Evolutionary conservation across 2,888 invertebrate species (phyloP), one percentile per base, ranked within the genome.

Genomic region (Fragum whitleyi): DNA sequence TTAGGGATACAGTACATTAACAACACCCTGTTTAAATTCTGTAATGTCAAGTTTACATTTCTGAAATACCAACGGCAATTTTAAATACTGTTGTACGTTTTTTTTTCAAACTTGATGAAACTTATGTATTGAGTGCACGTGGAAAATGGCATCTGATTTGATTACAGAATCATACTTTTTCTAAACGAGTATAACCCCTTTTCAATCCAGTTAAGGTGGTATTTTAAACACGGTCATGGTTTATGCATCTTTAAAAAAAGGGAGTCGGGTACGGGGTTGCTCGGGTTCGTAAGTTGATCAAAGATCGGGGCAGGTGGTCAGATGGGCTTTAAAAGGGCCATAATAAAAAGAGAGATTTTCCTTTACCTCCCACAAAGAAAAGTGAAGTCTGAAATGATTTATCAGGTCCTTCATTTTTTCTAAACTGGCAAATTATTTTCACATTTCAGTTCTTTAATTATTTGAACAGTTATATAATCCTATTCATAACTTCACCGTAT

Each of bases 221-320:
- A 3, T 47, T n/a, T n/a, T 14, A 47, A n/a, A n/a, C 47, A 3
- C 5, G 5, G 14, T 47, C 47, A 47, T 47, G 47, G 7, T 47
- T 19, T 47, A 47, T 47, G 47, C 5, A n/a, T 47, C 47, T n/a
- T 9, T 47, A 14, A 47, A 47, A 47, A 47, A 47, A n/a, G 14
- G 19, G 61, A 32, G 61, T 6, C 42, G 65, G 39, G 42, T 36
- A 57, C 70, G 32, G 70, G 70, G 55, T 70, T 21, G 55, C 36
- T 70, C 36, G 36, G 39, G 55, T 57, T 57, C 36, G 32, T 36
- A 55, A 55, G 23, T 55, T 36, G 36, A 70, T 55, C 23, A 55
- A 55, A n/a, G 57, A 21, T 32, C 57, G 23, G 55, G 55, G 70
- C 70, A 70, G 70, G 70, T 70, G 70, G 70, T 57, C 65, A 65